Evolutionary conservation across 2,113 vertebrate species (phyloP).

Genomic region (Pelecanoides urinatrix): DNA sequence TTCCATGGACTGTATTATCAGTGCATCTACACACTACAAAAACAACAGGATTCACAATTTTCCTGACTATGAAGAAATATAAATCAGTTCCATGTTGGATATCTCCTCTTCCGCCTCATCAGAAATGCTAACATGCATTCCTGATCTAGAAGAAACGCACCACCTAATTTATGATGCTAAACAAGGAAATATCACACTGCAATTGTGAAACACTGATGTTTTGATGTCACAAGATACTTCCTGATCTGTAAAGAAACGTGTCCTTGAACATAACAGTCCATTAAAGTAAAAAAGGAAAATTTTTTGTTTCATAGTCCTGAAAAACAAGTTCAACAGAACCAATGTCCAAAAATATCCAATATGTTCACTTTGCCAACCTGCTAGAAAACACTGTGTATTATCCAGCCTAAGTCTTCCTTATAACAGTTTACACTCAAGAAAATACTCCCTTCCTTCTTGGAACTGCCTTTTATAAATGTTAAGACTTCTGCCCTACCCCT

Average conservation of each 20-base stretch:
- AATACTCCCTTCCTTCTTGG: neutral
- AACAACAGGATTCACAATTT: neutral
- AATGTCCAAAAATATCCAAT: neutral
- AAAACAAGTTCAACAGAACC: neutral
- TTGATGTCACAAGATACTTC: neutral
- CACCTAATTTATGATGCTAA: neutral
- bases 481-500: neutral
- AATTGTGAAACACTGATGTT: neutral
- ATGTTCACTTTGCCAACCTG: neutral
- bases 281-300: neutral
- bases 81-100: neutral
- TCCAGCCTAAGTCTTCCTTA: neutral
- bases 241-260: neutral
- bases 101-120: neutral
- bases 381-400: neutral
- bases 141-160: neutral
- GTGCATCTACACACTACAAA: accelerated
- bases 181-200: neutral
- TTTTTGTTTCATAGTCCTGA: neutral
- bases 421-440: neutral
- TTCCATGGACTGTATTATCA: neutral
- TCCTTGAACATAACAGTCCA: neutral
- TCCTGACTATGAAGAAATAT: neutral
- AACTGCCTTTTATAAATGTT: neutral
- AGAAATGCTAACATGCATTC: neutral